phyloP scores from a whole-genome alignment of 2,113 vertebrate genomes.

The Mohoua ochrocephala region DNA sequence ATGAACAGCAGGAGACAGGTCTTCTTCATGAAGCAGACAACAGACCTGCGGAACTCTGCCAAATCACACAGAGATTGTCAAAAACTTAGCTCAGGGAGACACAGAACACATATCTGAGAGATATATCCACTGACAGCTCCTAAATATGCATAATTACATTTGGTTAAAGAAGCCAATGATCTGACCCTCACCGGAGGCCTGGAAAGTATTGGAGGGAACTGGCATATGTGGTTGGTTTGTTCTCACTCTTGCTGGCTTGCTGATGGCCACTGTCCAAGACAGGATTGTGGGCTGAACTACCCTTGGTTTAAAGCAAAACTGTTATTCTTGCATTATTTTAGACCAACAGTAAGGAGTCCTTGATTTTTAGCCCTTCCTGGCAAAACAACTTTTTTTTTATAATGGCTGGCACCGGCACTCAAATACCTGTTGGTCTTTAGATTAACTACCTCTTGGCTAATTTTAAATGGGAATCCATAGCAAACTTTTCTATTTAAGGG shows the following conservation, averaged over 20 bases:
- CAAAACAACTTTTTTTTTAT: background rate
- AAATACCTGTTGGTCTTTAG: background rate
- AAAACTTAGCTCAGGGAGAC: background rate
- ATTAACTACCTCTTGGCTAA: background rate
- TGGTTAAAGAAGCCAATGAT: background rate
- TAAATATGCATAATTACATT: background rate
- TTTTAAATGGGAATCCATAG: background rate
- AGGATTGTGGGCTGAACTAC: background rate
- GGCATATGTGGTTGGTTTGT: background rate
- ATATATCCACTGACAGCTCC: background rate
- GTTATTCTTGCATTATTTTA: background rate
- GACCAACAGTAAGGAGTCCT: background rate
- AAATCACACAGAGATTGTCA: background rate
- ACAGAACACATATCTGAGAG: background rate
- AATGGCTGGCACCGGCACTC: background rate
- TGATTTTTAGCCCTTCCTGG: background rate
- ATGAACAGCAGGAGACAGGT: background rate
- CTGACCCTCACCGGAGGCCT: background rate
- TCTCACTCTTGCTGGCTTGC: background rate
- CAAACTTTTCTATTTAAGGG: background rate
- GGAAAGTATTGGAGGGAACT: background rate
- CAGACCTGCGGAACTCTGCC: background rate
- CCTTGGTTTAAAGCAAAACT: background rate
- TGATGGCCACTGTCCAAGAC: background rate
- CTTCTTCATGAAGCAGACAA: background rate